Evolutionary conservation across 2,888 invertebrate species (phyloP).

Genomic region (Xanthorhoe spadicearia): DNA sequence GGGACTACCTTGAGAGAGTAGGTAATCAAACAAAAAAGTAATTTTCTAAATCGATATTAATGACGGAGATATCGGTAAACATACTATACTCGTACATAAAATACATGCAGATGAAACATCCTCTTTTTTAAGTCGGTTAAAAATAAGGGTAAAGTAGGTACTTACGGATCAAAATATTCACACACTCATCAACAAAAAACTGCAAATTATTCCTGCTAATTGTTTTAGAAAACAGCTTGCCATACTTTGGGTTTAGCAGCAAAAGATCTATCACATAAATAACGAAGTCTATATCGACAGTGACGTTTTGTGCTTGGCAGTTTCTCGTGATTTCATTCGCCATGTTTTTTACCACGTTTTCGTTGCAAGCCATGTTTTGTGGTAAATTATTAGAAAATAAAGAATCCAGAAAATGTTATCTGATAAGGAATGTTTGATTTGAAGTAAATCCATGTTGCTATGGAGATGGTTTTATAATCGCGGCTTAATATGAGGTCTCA

Average conservation of each 20-base stretch:
- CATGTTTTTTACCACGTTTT: constrained; percentile 83
- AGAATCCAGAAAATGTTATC: not conserved
- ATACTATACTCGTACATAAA: too few species aligned
- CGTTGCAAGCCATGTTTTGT: constrained; percentile 65
- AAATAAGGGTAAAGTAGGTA: constrained; percentile 28
- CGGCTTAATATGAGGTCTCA: not conserved
- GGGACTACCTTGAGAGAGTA: too few species aligned
- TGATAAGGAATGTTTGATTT: not conserved
- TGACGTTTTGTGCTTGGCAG: constrained; percentile 70
- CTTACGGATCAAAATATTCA: constrained; percentile 75
- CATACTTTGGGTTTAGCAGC: constrained; percentile 84
- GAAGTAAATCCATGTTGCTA: constrained; percentile 30
- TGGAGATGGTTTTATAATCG: constrained; percentile 60
- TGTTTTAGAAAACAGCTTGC: constrained; percentile 75
- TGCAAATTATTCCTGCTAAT: constrained; percentile 79
- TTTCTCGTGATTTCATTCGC: constrained; percentile 84
- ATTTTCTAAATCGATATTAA: too few species aligned
- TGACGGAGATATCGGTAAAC: too few species aligned
- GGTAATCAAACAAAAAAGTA: too few species aligned
- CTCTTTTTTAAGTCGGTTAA: too few species aligned
- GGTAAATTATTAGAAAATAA: constrained; percentile 19
- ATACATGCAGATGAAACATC: not conserved
- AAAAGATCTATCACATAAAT: constrained; percentile 81
- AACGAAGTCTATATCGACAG: constrained; percentile 79
- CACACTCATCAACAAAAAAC: constrained; percentile 81